Base-by-base conservation (phyloP, 2,113 vertebrate species). In the Gopherus flavomarginatus region DNA sequence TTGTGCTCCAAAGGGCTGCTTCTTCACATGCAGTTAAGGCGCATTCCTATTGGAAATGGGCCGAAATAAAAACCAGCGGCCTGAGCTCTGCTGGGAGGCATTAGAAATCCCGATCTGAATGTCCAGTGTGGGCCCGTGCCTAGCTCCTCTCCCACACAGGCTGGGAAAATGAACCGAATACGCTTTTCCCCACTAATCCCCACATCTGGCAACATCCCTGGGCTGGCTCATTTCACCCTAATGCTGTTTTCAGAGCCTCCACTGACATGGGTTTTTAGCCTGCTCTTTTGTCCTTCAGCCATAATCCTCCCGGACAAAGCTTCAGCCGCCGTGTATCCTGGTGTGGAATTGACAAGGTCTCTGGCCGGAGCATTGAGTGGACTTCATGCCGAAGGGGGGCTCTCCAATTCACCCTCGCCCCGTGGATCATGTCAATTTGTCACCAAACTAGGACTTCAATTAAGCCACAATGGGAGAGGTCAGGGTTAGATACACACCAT, bases 401-500 rank as follows among this genome's bases (percentile, higher is more conserved):
- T 24, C 85, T 81, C 8, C 38, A 10, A 0, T 75, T 75, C 3
- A 27, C 93, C 93, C 78, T 83, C 0, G 0, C 81, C 93, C 6
- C 1, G 5, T 72, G 57, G 94, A 94, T 94, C 95, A 96, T 95
- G 96, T 87, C 95, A 96, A 98, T 97, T 98, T 97, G 97, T 98
- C 96, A 95, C 88, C 95, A 38, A 92, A 95, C 87, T 91, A 88
- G 87, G 93, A 90, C 93, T 96, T 96, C 95, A 97, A 98, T 96
- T 94, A 95, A 90, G 42, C 88, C 93, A 95, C 2, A 96, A 96
- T 96, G 93, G 77, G 95, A 44, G 82, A 86, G 96, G 96, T 97
- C 97, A 97, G 87, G 97, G 97, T 98, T 97, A 97, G 31, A 81
- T 96, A 97, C 97, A 97, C 97, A 97, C 0, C 4, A 57, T n/a